Percentiles rank a stretch among this genome's conserved stretches.
phyloP scores from a whole-genome alignment of 2,888 invertebrate species.

The Melinaea menophilus region DNA sequence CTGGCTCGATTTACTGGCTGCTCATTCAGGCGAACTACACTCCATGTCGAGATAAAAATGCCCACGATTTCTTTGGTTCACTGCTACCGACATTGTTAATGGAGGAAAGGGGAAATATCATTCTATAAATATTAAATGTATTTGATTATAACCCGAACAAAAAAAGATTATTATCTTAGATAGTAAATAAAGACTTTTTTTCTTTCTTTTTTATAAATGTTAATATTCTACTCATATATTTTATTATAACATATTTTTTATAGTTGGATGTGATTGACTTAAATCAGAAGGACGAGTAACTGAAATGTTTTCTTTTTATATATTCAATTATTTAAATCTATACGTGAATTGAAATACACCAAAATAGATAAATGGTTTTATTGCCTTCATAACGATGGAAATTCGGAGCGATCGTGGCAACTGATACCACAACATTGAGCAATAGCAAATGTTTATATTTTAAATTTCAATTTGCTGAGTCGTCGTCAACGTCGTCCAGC shows the following conservation, averaged over 20 bases:
- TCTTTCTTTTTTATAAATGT: too few species aligned
- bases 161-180: constrained; percentile 22
- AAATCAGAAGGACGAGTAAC: too few species aligned
- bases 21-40: too few species aligned
- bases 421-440: constrained; percentile 27
- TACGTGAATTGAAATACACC: constrained; percentile 40
- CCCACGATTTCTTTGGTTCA: constrained; percentile 37
- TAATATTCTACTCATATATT: too few species aligned
- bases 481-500: constrained; percentile 15
- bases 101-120: constrained; percentile 22
- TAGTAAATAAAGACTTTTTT: not conserved
- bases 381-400: constrained; percentile 41
- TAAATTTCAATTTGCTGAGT: constrained; percentile 26
- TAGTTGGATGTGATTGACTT: too few species aligned
- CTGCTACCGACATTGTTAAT: constrained; percentile 33
- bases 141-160: constrained; percentile 34
- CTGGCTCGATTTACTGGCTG: too few species aligned
- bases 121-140: constrained; percentile 19
- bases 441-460: constrained; percentile 23
- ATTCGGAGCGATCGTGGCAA: constrained; percentile 30
- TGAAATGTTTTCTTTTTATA: too few species aligned
- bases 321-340: constrained; percentile 29
- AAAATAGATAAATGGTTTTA: constrained; percentile 41
- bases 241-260: too few species aligned
- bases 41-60: too few species aligned